These are phyloP conservation scores for Sinocyclocheilus grahami DNA, from an alignment of 2,113 vertebrate species.

Conservation along the genomic window DNA sequence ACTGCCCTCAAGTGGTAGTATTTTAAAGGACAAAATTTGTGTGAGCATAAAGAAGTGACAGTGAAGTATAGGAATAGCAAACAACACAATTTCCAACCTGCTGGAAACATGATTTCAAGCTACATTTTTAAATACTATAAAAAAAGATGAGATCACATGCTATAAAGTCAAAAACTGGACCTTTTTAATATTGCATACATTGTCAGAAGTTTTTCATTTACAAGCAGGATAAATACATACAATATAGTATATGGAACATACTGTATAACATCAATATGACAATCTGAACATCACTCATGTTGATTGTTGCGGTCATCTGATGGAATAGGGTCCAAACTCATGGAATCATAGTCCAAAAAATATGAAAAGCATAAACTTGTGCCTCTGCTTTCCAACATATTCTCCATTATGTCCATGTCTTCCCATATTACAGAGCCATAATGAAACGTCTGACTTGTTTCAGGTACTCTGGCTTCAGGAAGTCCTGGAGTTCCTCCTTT, in stretches of 20 bases:
- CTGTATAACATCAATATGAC: background rate
- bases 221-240: background rate
- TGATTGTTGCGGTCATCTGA: background rate
- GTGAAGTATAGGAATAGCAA: too few species aligned
- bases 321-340: background rate
- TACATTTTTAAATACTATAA: too few species aligned
- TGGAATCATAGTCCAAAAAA: background rate
- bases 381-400: background rate
- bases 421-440: slow-evolving; percentile 76
- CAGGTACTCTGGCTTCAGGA: slow-evolving; percentile 85
- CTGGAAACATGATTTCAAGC: too few species aligned
- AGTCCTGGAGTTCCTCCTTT: slow-evolving; percentile 84
- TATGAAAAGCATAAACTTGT: too few species aligned
- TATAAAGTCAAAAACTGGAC: background rate
- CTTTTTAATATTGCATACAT: background rate
- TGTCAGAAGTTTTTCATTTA: background rate
- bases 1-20: slow-evolving; percentile 70
- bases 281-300: background rate
- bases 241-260: background rate
- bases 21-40: background rate
- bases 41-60: too few species aligned
- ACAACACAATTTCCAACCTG: too few species aligned
- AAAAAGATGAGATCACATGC: background rate
- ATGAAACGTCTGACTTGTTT: slow-evolving; percentile 84
- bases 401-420: background rate